phyloP scores from a whole-genome alignment of 2,888 invertebrate genomes.

The Tillus elongatus region DNA sequence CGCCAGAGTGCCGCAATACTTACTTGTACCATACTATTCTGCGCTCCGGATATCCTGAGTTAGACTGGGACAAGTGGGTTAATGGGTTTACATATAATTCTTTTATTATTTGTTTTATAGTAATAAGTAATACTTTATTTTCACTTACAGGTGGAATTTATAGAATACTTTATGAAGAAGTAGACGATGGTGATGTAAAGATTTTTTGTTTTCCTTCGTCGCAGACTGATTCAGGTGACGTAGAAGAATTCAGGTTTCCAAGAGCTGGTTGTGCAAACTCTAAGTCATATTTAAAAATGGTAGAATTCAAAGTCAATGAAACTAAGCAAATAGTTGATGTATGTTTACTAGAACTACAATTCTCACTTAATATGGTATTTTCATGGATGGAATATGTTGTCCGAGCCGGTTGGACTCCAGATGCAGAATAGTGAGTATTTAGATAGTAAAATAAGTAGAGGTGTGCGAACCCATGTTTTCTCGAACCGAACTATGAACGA shows the following conservation, averaged over 20 bases:
- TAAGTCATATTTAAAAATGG: slow-evolving; percentile 77
- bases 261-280: slow-evolving; percentile 86
- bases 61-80: too few species aligned
- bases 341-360: slow-evolving; percentile 64
- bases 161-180: slow-evolving; percentile 78
- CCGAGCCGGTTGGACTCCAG: slow-evolving; percentile 90
- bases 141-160: slow-evolving; percentile 59
- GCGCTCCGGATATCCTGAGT: too few species aligned
- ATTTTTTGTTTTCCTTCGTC: slow-evolving; percentile 82
- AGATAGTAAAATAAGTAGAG: too few species aligned
- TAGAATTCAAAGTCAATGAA: slow-evolving; percentile 62
- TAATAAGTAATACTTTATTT: too few species aligned
- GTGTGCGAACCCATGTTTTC: too few species aligned
- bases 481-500: too few species aligned
- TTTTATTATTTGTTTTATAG: too few species aligned
- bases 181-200: slow-evolving; percentile 84
- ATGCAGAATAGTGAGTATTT: slow-evolving; percentile 70
- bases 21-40: too few species aligned
- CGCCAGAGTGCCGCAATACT: too few species aligned
- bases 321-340: slow-evolving; percentile 64
- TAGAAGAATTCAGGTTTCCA: slow-evolving; percentile 82
- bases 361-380: slow-evolving; percentile 70
- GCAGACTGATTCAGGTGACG: slow-evolving; percentile 66
- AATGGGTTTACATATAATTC: too few species aligned
- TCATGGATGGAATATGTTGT: slow-evolving; percentile 95